Percentiles rank a stretch among this genome's conserved stretches.
Evolutionary conservation across 2,113 vertebrate genomes (phyloP).

Genomic region (Talpa occidentalis): DNA sequence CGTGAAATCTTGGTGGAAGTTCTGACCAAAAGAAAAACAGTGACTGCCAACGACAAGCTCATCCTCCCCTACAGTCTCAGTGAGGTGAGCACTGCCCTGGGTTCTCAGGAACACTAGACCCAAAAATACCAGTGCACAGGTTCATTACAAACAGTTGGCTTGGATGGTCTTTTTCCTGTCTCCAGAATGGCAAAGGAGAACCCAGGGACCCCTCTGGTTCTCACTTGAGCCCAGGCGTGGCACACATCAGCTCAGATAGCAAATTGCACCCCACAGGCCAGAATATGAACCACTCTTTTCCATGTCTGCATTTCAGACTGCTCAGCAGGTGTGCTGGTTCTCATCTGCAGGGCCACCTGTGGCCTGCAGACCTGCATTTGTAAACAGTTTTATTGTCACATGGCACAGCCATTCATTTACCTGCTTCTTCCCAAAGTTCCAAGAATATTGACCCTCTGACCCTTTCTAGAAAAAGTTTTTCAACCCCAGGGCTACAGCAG

Average conservation of each 20-base stretch:
- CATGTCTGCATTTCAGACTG: background rate
- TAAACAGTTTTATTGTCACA: background rate
- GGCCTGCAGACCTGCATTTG: background rate
- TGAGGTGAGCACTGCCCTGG: slow-evolving; percentile 87
- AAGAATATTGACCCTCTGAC: background rate
- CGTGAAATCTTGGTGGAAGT: slow-evolving; percentile 97
- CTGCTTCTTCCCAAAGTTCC: background rate
- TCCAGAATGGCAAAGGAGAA: background rate
- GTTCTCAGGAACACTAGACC: accelerated
- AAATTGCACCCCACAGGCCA: background rate
- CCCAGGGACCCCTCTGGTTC: background rate
- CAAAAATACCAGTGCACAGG: too few relatives aligned
- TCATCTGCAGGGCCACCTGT: background rate
- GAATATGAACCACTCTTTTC: background rate
- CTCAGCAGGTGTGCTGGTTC: background rate
- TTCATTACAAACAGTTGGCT: background rate
- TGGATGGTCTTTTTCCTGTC: too few relatives aligned
- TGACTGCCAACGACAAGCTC: slow-evolving; percentile 97
- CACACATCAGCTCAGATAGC: background rate
- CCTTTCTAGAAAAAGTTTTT: background rate
- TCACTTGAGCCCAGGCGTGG: accelerated
- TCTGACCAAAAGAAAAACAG: slow-evolving; percentile 97
- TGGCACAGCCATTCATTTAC: accelerated
- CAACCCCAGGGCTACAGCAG: background rate
- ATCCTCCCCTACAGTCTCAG: slow-evolving; percentile 97